phyloP scores from a whole-genome alignment of 2,797 vertebrate genomes.

The Alosa sapidissima region DNA sequence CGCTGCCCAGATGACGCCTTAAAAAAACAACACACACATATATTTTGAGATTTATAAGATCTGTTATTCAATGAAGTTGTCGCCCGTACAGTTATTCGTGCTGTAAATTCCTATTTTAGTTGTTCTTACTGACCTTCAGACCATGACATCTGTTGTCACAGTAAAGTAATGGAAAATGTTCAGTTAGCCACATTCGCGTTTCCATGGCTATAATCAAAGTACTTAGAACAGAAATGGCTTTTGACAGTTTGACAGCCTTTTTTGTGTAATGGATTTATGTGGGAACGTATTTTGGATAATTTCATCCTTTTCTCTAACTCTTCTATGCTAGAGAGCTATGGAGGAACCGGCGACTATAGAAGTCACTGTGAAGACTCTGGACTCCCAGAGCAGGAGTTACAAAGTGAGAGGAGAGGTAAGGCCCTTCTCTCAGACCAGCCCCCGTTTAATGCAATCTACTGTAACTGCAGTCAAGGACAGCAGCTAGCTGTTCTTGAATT shows the following conservation, averaged over 20 bases:
- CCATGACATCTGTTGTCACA: no score
- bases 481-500: background rate
- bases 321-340: constrained; percentile 60
- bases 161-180: no score
- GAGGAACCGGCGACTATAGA: constrained; percentile 83
- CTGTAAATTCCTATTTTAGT: no score
- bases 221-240: no score
- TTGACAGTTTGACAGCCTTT: background rate
- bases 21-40: no score
- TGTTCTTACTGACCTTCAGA: no score
- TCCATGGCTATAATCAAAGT: no score
- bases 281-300: background rate
- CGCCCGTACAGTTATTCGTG: no score
- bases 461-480: background rate
- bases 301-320: background rate
- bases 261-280: background rate
- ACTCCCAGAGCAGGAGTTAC: constrained; percentile 91
- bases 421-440: background rate
- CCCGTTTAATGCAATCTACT: background rate
- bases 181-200: no score
- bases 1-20: no score
- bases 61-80: no score
- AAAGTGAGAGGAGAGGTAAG: constrained; percentile 84
- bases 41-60: no score
- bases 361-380: constrained; percentile 91